Evolutionary conservation across 1,140 invertebrate species (phyloP), one percentile per base, ranked within the genome.

Genomic region (Drosophila mauritiana): DNA sequence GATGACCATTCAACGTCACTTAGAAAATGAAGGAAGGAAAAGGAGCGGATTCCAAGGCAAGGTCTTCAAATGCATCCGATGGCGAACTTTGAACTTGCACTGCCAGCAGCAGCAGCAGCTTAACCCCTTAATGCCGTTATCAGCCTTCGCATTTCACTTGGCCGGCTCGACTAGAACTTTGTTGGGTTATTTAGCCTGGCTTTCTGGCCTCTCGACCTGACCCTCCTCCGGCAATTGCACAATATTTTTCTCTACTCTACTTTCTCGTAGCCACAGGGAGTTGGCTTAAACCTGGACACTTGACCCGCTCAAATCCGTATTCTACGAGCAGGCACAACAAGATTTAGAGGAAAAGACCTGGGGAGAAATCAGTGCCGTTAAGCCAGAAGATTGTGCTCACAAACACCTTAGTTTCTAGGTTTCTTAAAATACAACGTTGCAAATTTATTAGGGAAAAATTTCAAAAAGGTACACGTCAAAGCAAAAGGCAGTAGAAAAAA

Each of bases 71-170:
- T 79, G 76, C 76, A 79, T 54, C 68, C 51, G 59, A 27, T 58
- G 27, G 55, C 46, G 70, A 86, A 88, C 82, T 88, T 88, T 86
- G 82, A 86, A 86, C 82, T 88, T 88, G 82, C 79, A 36, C 42
- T 31, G 34, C 45, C n/a, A 56, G 56, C 59, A 48, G 61, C 11
- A 61, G 57, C 34, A 48, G 13, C 62, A 73, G 72, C 80, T 88
- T 89, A 88, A 89, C 79, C 84, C 83, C 64, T 89, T 89, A 89
- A 89, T 73, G 63, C 83, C 72, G 51, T 82, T 88, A 88, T 88
- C 83, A 80, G 72, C 76, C 73, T 83, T 89, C 61, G 49, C 83
- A 88, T 89, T 88, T 89, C 83, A 88, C 80, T 88, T 69, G 72
- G 72, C 49, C 79, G 54, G 65, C 76, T 61, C 59, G 53, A 46